Percentiles rank a stretch among this genome's conserved stretches.
phyloP scores from a whole-genome alignment of 2,797 vertebrate species.

The Acropternis orthonyx region DNA sequence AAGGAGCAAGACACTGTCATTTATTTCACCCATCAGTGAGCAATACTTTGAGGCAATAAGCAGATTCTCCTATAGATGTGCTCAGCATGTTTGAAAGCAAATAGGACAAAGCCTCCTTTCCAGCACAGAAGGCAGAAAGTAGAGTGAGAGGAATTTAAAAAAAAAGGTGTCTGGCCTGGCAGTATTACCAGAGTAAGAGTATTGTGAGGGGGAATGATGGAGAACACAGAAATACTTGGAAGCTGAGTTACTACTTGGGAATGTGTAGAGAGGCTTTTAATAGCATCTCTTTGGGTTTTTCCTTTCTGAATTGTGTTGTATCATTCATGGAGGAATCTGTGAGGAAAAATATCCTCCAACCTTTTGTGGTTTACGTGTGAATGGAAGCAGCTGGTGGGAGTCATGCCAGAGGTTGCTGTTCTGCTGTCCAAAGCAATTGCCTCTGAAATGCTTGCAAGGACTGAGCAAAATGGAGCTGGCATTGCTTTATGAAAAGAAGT shows the following conservation, averaged over 20 bases:
- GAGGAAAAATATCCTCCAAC: slow-evolving; percentile 6
- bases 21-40: not conserved
- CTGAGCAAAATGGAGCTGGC: not conserved
- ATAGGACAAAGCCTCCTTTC: not conserved
- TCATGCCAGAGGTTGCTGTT: slow-evolving; percentile 31
- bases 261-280: not conserved
- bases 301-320: not conserved
- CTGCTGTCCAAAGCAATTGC: slow-evolving; percentile 27
- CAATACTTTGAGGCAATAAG: not conserved
- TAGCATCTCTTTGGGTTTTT: not conserved
- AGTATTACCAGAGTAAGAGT: not conserved
- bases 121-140: not conserved
- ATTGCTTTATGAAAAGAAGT: not conserved
- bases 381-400: slow-evolving; percentile 40
- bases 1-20: not conserved
- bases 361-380: slow-evolving; percentile 31
- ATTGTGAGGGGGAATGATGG: not conserved
- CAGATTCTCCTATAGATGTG: not conserved
- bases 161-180: not conserved
- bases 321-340: not conserved
- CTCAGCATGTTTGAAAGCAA: slow-evolving; percentile 8
- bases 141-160: not conserved
- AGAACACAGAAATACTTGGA: not conserved
- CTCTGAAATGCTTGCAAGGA: slow-evolving; percentile 4
- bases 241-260: not conserved